A percentile compares a stretch with the other conserved stretches of the same genome.
Conservation (phyloP, 2,888 invertebrate genomes). For the Tachystola acroxantha region DNA sequence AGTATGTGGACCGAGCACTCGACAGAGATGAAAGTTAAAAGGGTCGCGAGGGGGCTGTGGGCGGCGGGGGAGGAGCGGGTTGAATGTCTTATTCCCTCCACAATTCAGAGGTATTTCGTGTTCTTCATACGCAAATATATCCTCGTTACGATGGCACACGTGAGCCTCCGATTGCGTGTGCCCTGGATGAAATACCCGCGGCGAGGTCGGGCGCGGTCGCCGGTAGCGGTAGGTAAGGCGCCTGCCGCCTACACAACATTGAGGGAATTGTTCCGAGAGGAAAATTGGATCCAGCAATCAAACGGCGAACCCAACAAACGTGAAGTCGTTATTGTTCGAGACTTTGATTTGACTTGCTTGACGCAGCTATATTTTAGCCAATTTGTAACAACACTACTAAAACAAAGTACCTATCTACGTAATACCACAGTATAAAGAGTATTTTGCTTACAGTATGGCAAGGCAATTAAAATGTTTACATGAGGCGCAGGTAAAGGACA, state of each 20-base stretch:
- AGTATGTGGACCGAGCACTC: conserved; percentile 79
- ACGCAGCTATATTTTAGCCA: conserved; percentile 16
- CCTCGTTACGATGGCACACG: conserved; percentile 75
- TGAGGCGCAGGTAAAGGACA: no score
- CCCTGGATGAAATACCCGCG: conserved; percentile 52
- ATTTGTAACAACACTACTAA: conserved; percentile 11
- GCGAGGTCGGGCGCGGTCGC: conserved; percentile 38
- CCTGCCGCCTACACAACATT: no score
- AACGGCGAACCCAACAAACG: conserved; percentile 48
- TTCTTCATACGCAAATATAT: conserved; percentile 79
- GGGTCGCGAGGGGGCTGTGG: conserved; percentile 62
- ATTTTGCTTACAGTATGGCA: no score
- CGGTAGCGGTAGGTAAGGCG: conserved; percentile 20
- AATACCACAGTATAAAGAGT: no score
- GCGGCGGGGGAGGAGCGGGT: conserved; percentile 56
- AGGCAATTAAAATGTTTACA: no score
- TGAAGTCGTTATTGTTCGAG: conserved; percentile 40
- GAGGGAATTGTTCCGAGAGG: conserved; percentile 55
- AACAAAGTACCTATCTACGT: not conserved
- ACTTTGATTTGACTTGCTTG: conserved; percentile 40
- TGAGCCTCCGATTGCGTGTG: conserved; percentile 73
- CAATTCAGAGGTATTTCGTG: conserved; percentile 79
- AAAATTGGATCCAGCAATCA: conserved; percentile 68
- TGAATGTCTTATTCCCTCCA: conserved; percentile 78
- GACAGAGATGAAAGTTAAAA: conserved; percentile 79